Conservation (phyloP, 2,888 invertebrate genomes). For the Drosophila vallismaia region DNA sequence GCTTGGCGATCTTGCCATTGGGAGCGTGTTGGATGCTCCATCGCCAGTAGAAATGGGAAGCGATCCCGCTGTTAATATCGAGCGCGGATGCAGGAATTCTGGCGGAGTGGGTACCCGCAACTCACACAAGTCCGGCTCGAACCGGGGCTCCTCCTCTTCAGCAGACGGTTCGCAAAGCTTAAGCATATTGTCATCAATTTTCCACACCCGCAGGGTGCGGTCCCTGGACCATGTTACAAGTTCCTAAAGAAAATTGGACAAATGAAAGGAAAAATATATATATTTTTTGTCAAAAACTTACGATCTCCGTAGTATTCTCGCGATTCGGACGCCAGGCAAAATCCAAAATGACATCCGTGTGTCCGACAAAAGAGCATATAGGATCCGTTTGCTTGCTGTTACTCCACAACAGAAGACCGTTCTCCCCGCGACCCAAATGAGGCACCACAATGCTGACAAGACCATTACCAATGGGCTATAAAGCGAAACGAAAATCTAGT, state of each 20-base stretch:
- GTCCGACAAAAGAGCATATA: conserved; percentile 96
- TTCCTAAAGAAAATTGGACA: conserved; percentile 84
- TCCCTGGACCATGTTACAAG: conserved; percentile 98
- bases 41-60: conserved; percentile 65
- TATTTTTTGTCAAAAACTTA: conserved; percentile 42
- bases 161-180: conserved; percentile 87
- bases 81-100: conserved; percentile 77
- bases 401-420: conserved; percentile 92
- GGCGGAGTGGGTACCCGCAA: conserved; percentile 65
- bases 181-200: conserved; percentile 92
- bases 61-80: conserved; percentile 58
- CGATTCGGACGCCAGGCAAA: conserved; percentile 95
- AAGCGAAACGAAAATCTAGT: neutral
- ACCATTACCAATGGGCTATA: conserved; percentile 95
- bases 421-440: conserved; percentile 94
- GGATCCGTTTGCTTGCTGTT: conserved; percentile 88
- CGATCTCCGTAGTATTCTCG: conserved; percentile 83
- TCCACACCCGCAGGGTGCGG: conserved; percentile 95
- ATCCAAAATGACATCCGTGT: conserved; percentile 96
- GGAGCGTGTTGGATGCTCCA: conserved; percentile 50
- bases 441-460: conserved; percentile 96
- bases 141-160: conserved; percentile 62
- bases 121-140: conserved; percentile 79
- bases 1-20: conserved; percentile 84
- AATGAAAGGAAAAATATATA: neutral